These are phyloP conservation scores for Xiphophorus hellerii DNA, from an alignment of 2,113 vertebrate genomes.

Conservation along the genomic window DNA sequence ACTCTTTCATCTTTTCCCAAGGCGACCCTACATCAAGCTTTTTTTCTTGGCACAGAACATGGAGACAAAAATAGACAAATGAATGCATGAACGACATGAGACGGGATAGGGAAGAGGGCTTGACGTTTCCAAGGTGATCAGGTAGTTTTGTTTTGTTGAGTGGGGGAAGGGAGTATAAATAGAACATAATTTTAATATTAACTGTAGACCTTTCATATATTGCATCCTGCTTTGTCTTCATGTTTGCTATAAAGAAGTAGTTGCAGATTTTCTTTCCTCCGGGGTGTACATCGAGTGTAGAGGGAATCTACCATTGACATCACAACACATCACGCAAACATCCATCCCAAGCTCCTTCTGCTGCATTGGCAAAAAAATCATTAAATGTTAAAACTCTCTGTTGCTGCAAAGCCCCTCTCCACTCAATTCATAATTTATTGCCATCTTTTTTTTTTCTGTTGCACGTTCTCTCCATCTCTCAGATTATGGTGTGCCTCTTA, in stretches of 20 bases:
- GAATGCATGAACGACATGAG: conserved; percentile 41
- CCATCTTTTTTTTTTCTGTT: conserved; percentile 33
- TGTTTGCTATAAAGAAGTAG: not conserved
- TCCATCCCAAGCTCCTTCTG: conserved; percentile 66
- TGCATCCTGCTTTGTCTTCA: not conserved
- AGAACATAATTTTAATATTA: conserved; percentile 25
- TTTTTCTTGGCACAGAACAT: conserved; percentile 21
- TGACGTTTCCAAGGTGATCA: conserved; percentile 55
- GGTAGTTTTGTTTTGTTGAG: conserved; percentile 34
- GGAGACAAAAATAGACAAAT: conserved; percentile 61
- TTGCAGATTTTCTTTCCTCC: not conserved
- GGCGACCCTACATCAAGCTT: conserved; percentile 7
- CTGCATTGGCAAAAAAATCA: conserved; percentile 70
- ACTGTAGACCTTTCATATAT: conserved; percentile 12
- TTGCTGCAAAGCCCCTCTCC: conserved; percentile 75
- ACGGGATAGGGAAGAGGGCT: conserved; percentile 35
- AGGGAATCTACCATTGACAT: conserved; percentile 29
- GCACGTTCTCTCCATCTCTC: conserved; percentile 5
- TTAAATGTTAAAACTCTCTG: conserved; percentile 84
- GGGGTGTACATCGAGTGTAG: conserved; percentile 2
- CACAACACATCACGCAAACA: conserved; percentile 59
- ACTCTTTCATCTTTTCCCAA: conserved; percentile 4
- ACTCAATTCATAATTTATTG: conserved; percentile 76
- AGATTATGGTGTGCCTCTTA: conserved; percentile 46
- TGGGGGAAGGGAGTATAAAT: conserved; percentile 1